These are phyloP conservation scores for Columba livia DNA, from an alignment of 2,113 vertebrate genomes.

Conservation along the genomic window DNA sequence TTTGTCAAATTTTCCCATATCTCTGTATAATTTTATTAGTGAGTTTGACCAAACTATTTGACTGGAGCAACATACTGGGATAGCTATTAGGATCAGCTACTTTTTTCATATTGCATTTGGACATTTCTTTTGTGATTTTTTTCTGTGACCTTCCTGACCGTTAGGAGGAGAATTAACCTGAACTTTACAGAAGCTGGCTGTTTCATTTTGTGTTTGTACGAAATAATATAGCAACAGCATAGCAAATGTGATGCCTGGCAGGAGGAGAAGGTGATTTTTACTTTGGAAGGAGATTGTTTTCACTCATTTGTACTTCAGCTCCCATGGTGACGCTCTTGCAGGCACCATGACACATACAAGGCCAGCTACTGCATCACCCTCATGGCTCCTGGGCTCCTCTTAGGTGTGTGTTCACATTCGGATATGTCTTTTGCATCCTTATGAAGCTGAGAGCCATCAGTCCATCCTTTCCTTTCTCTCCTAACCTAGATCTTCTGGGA, in stretches of 20 bases:
- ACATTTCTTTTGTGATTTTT: background rate
- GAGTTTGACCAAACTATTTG: background rate
- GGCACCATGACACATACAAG: rapidly evolving
- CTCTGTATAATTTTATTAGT: background rate
- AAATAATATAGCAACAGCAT: background rate
- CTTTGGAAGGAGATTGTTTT: background rate
- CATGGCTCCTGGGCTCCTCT: rapidly evolving
- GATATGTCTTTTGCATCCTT: background rate
- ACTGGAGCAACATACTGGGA: background rate
- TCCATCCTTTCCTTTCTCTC: background rate
- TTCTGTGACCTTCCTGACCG: background rate
- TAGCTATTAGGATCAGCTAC: background rate
- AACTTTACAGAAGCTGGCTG: background rate
- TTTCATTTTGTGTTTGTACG: background rate
- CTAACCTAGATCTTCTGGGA: background rate
- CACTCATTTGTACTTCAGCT: rapidly evolving
- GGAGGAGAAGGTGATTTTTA: background rate
- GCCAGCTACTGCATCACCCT: background rate
- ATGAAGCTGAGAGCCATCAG: rapidly evolving
- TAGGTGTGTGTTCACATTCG: background rate
- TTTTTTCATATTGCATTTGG: background rate
- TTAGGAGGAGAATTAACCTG: background rate
- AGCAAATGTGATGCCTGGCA: background rate
- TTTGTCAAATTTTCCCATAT: background rate
- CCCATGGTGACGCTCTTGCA: rapidly evolving